Conservation (phyloP, 2,888 invertebrate species). For the Stenolophus ochropezus region DNA sequence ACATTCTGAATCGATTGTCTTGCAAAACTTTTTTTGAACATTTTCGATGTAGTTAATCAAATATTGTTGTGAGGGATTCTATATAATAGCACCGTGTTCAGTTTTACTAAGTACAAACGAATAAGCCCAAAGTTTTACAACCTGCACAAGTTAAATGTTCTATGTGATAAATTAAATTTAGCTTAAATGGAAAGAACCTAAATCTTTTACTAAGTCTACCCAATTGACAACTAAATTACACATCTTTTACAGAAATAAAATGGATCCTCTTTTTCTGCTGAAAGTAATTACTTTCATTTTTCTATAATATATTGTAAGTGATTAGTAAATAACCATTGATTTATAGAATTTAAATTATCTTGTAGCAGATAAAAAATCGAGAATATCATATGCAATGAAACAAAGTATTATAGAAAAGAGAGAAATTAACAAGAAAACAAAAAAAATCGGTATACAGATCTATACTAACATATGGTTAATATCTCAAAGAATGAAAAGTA, state of each 20-base stretch:
- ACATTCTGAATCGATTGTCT: no score
- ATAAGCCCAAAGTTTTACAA: neutral
- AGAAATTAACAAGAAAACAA: no score
- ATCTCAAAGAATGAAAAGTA: no score
- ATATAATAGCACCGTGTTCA: neutral
- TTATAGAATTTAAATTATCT: neutral
- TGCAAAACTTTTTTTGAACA: no score
- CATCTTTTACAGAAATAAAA: neutral
- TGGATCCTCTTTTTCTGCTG: neutral
- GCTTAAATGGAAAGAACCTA: neutral
- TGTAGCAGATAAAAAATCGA: neutral
- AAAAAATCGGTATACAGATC: no score
- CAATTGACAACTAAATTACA: neutral
- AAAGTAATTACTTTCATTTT: neutral
- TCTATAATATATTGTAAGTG: no score
- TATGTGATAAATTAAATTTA: neutral
- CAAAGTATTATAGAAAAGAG: no score
- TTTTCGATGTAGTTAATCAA: no score
- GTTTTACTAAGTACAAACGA: neutral
- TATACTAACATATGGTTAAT: no score
- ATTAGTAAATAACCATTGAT: slow-evolving; percentile 3
- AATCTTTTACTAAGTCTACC: neutral
- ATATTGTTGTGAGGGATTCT: neutral
- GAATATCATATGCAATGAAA: no score
- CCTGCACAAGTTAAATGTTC: neutral